These are phyloP conservation scores for Forpus xanthops DNA, from an alignment of 2,797 vertebrate genomes.

Conservation along the genomic window DNA sequence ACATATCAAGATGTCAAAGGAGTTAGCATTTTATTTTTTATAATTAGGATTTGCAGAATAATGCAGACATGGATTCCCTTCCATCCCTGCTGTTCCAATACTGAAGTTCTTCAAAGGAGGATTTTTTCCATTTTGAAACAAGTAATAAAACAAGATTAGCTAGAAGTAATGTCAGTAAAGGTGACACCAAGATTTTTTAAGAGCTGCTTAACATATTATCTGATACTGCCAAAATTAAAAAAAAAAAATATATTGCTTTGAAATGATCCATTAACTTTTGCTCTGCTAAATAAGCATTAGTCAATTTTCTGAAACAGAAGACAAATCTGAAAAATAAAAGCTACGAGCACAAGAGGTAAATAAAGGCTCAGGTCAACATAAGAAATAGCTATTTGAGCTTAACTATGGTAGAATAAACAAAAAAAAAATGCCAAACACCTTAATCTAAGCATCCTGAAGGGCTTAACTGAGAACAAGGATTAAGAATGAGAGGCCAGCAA, in stretches of 20 bases:
- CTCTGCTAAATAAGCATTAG: not conserved
- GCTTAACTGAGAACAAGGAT: not conserved
- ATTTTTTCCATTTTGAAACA: conserved; percentile 47
- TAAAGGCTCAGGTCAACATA: not conserved
- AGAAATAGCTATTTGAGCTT: not conserved
- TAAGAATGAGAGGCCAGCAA: not conserved
- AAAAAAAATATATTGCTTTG: not conserved
- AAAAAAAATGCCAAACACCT: not conserved
- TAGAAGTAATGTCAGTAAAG: conserved; percentile 33
- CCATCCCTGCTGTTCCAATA: not conserved
- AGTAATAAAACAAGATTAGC: conserved; percentile 36
- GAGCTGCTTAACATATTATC: not conserved
- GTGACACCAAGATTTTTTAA: conserved; percentile 10
- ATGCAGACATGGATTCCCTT: not conserved
- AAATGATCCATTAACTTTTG: not conserved
- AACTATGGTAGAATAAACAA: not conserved
- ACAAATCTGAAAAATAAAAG: not conserved
- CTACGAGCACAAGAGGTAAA: not conserved
- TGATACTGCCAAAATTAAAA: not conserved
- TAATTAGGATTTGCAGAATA: not conserved
- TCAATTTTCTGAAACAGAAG: not conserved
- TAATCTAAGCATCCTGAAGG: not conserved
- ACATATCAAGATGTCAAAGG: not conserved
- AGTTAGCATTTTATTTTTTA: not conserved
- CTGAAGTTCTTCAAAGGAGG: conserved; percentile 22